Conservation (phyloP, 2,797 vertebrate genomes). For the Diglossa cyanea region DNA sequence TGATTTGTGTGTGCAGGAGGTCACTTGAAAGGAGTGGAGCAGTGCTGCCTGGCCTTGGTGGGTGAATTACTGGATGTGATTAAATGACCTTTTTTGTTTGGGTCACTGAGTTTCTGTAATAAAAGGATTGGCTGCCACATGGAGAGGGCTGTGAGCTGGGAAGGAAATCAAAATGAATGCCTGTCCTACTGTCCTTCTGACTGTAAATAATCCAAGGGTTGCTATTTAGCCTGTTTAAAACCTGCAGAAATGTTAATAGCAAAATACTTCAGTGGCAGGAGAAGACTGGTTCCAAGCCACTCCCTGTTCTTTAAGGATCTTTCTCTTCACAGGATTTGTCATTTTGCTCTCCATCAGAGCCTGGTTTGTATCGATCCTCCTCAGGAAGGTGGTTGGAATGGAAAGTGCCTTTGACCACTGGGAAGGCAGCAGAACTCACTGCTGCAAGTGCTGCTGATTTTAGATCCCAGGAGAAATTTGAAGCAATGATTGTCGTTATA, state of each 20-base stretch:
- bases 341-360: background rate
- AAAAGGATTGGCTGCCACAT: background rate
- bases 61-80: constrained; percentile 35
- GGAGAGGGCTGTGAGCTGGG: background rate
- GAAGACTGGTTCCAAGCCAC: background rate
- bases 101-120: constrained; percentile 12
- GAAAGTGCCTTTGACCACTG: background rate
- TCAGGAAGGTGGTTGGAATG: background rate
- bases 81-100: constrained; percentile 33
- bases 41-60: background rate
- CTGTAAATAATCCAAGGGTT: background rate
- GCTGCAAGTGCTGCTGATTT: background rate
- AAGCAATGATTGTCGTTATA: background rate
- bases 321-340: background rate
- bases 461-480: background rate
- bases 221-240: background rate
- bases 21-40: background rate
- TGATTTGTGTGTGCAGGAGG: constrained; percentile 11
- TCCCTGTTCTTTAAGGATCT: background rate
- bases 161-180: background rate
- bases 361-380: background rate
- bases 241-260: background rate
- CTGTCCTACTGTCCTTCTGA: background rate
- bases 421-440: background rate
- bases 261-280: background rate